phyloP scores from a whole-genome alignment of 2,888 invertebrate species.

The Folsomia candida region DNA sequence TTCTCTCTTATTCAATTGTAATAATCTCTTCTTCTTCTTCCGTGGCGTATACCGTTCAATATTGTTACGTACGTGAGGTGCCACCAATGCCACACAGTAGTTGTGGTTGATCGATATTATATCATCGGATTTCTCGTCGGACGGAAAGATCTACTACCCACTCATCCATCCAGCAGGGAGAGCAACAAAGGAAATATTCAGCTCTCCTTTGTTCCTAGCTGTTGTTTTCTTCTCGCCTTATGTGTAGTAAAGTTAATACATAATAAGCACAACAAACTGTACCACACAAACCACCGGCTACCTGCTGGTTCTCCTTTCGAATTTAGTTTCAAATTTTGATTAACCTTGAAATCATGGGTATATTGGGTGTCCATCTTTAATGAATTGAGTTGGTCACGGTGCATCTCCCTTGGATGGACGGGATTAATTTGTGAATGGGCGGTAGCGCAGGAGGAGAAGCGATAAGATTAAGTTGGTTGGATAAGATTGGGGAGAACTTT shows the following conservation, averaged over 20 bases:
- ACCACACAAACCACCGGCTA: constrained; percentile 24
- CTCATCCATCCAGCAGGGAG: neutral
- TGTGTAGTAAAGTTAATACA: no score
- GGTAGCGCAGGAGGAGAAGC: neutral
- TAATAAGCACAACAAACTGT: no score
- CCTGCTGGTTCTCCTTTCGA: constrained; percentile 37
- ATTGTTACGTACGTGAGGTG: neutral
- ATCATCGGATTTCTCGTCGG: no score
- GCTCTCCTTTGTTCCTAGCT: neutral
- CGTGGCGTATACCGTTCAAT: neutral
- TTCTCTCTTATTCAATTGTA: no score
- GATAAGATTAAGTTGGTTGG: constrained; percentile 18
- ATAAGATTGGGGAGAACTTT: constrained; percentile 15
- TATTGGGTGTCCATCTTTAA: constrained; percentile 36
- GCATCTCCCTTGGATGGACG: constrained; percentile 7
- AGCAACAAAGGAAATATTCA: constrained; percentile 1
- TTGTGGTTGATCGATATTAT: neutral
- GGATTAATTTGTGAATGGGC: constrained; percentile 21
- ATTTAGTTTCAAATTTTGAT: constrained; percentile 12
- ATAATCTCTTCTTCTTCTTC: neutral
- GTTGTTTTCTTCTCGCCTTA: constrained; percentile 7
- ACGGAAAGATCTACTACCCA: constrained; percentile 17
- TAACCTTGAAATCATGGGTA: constrained; percentile 35
- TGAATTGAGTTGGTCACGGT: constrained; percentile 42
- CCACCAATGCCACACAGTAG: no score